phyloP scores from a whole-genome alignment of 2,888 invertebrate species.

The Sipha maydis region DNA sequence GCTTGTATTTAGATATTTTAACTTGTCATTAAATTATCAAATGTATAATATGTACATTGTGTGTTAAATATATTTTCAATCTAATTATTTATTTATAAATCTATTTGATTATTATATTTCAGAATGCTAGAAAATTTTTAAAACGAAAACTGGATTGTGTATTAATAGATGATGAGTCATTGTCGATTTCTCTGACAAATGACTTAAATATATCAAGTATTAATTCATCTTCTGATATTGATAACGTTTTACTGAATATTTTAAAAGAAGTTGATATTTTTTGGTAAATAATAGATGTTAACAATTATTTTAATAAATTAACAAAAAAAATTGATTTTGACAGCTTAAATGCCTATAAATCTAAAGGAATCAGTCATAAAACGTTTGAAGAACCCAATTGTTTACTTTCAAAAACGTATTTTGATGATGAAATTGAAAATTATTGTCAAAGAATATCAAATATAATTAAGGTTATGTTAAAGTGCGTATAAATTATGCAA shows the following conservation, averaged over 20 bases:
- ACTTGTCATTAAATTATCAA: no score
- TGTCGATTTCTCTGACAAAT: background rate
- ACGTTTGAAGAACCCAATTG: background rate
- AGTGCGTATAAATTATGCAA: conserved; percentile 4
- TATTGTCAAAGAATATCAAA: conserved; percentile 30
- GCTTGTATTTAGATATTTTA: no score
- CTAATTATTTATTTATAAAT: background rate
- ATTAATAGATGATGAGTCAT: background rate
- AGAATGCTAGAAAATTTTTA: conserved; percentile 29
- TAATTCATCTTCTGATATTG: background rate
- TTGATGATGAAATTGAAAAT: background rate
- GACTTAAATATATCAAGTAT: conserved; percentile 21
- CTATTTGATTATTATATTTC: background rate
- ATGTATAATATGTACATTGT: background rate
- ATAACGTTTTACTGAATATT: conserved; percentile 13
- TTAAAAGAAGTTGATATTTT: conserved; percentile 23
- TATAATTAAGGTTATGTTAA: conserved; percentile 39
- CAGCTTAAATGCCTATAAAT: conserved; percentile 22
- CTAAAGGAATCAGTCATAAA: background rate
- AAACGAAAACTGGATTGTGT: background rate
- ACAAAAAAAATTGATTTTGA: conserved; percentile 11
- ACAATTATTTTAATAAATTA: background rate
- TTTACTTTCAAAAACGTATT: background rate
- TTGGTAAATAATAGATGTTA: conserved; percentile 28
- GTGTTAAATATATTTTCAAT: background rate